Percentiles rank a stretch among this genome's conserved stretches.
Evolutionary conservation across 2,113 vertebrate genomes (phyloP).

Genomic region (Chauna torquata): DNA sequence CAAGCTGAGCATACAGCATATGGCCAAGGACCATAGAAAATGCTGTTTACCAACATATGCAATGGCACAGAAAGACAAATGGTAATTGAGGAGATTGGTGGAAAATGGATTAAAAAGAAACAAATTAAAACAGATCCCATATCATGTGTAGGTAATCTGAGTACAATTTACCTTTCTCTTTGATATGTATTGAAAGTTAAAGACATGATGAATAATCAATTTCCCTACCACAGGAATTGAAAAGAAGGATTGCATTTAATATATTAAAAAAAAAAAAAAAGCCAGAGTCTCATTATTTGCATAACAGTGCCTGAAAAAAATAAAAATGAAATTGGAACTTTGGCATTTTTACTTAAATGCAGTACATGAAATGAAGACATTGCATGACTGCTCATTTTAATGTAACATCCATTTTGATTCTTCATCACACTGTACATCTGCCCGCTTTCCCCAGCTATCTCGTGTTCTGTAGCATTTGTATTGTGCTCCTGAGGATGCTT

Average conservation of each 20-base stretch:
- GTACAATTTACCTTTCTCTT: constrained; percentile 17
- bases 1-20: constrained; percentile 34
- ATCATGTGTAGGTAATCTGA: not conserved
- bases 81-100: constrained; percentile 10
- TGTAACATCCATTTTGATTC: constrained; percentile 73
- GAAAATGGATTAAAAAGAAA: constrained; percentile 16
- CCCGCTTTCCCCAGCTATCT: constrained; percentile 62
- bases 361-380: constrained; percentile 50
- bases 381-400: constrained; percentile 71
- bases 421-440: constrained; percentile 70
- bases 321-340: constrained; percentile 45
- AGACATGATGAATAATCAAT: not conserved
- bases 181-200: not conserved
- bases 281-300: constrained; percentile 8
- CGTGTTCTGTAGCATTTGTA: constrained; percentile 77
- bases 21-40: constrained; percentile 23
- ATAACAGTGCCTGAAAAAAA: not conserved
- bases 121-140: constrained; percentile 18
- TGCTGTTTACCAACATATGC: constrained; percentile 38
- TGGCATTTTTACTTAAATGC: constrained; percentile 48
- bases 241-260: not conserved
- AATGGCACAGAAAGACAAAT: constrained; percentile 54
- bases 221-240: not conserved
- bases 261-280: not conserved
- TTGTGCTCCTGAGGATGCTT: constrained; percentile 77